These are phyloP conservation scores for Augochlorella aurata DNA, from an alignment of 2,888 invertebrate genomes.

Conservation along the genomic window DNA sequence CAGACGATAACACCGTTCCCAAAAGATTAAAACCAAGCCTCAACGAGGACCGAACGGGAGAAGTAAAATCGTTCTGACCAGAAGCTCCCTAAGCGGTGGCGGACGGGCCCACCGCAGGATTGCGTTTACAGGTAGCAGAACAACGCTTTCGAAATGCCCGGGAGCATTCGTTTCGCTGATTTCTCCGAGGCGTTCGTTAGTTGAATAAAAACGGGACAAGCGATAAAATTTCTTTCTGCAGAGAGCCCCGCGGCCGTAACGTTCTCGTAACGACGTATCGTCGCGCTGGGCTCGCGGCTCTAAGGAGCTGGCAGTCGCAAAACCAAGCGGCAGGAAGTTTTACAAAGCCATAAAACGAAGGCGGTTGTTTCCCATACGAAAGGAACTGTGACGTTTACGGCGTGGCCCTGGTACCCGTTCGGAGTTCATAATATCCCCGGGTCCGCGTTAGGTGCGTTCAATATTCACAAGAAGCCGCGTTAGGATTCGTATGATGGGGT, in stretches of 20 bases:
- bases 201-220: conserved; percentile 3
- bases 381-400: conserved; percentile 19
- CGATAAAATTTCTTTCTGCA: not conserved
- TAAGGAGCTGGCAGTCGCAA: not conserved
- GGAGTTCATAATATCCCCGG: conserved; percentile 18
- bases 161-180: not conserved
- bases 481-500: conserved; percentile 4
- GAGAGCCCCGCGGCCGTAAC: not conserved
- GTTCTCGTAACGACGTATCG: not conserved
- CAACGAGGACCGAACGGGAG: not conserved
- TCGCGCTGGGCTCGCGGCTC: not conserved
- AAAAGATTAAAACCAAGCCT: not conserved
- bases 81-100: not conserved
- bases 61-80: not conserved
- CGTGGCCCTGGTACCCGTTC: not conserved
- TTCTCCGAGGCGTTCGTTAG: not conserved
- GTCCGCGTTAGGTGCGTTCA: conserved; percentile 12
- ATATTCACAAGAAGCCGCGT: conserved; percentile 22
- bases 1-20: too few species aligned
- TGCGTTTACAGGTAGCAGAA: not conserved
- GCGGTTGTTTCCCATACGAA: not conserved
- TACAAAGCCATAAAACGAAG: conserved; percentile 1
- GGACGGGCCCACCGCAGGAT: not conserved
- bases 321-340: conserved; percentile 11
- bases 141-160: not conserved